Evolutionary conservation across 2,888 invertebrate species (phyloP), one percentile per base, ranked within the genome.

Genomic region (Cataglyphis albicans): DNA sequence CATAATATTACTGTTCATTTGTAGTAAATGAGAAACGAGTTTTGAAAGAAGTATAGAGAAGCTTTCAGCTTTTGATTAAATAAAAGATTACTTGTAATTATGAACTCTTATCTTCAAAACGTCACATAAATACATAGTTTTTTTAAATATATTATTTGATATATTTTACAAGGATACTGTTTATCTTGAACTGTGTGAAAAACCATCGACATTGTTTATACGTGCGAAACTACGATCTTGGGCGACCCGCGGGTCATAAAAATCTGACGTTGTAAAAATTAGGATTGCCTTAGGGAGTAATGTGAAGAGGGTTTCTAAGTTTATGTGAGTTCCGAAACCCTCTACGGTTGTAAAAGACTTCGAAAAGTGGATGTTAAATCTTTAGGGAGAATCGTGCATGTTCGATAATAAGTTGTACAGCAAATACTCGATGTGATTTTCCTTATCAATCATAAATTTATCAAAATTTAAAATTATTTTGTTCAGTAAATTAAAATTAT

Each of bases 191-290:
- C 41, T 35, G 38, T 35, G 75, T 64, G 10, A 25, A 48, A 35
- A 57, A 74, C 12, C 15, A 73, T 78, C 29, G n/a, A 82, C 78
- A 67, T 82, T 72, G 72, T 67, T 44, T 44, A 67, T 82, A 72
- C 70, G 59, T 63, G 52, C 67, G 55, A 72, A 84, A 86, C 44
- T 80, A 76, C 64, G 68, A 68, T 86, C 74, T 64, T 72, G 75
- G 63, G 57, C 35, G 78, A 74, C 81, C 41, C 65, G 44, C 25
- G 41, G 72, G 73, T 84, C 88, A 81, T 87, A 86, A 88, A 87
- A 88, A 88, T 87, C 86, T 87, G 87, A 85, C 84, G 64, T 75
- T 80, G 84, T 85, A 87, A 87, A 86, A 88, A 88, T 87, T 87
- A 87, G 81, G 82, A 87, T 87, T 64, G 86, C 88, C 82, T 80